phyloP scores from a whole-genome alignment of 1,140 invertebrate species.

The Lepidurus arcticus region DNA sequence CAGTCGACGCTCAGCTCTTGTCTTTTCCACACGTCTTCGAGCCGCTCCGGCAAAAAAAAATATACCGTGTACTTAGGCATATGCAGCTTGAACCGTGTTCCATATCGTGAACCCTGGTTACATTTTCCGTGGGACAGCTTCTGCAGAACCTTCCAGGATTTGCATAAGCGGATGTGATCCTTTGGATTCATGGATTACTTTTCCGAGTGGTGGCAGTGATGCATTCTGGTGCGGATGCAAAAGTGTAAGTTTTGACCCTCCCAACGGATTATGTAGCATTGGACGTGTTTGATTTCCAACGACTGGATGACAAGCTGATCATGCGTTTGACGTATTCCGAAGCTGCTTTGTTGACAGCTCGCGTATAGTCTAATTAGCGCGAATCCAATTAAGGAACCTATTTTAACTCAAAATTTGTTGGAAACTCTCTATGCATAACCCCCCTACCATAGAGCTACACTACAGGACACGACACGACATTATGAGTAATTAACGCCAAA shows the following conservation, averaged over 20 bases:
- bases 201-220: background rate
- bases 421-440: background rate
- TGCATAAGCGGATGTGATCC: background rate
- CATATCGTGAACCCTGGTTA: no score
- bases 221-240: background rate
- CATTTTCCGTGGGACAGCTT: no score
- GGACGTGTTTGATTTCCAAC: background rate
- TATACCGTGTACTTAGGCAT: no score
- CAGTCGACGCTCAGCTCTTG: constrained; percentile 5
- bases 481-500: background rate
- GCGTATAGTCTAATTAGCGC: constrained; percentile 4
- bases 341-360: constrained; percentile 21
- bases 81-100: no score
- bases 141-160: background rate
- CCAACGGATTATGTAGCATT: background rate
- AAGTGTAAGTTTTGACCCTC: background rate
- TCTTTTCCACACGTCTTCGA: background rate
- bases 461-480: background rate
- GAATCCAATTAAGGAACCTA: background rate
- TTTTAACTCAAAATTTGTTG: background rate
- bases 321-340: background rate
- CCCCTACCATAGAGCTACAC: background rate
- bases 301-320: background rate
- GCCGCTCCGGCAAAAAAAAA: background rate
- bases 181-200: constrained; percentile 5